Conservation (phyloP, 2,888 invertebrate genomes). For the Lithophane semibrunnea region DNA sequence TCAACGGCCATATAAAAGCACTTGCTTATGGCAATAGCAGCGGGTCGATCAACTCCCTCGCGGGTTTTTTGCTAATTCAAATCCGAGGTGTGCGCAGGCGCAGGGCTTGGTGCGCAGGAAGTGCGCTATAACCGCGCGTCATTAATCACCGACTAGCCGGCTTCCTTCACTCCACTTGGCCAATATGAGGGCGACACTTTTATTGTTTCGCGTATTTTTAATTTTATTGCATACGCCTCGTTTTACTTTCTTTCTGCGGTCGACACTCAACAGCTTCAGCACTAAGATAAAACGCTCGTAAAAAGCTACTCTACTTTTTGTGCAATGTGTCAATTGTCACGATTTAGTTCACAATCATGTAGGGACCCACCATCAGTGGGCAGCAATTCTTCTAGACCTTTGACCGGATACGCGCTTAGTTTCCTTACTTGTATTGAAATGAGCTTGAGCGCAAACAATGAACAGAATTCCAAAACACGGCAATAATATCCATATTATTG, state of each 20-base stretch:
- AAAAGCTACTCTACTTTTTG: slow-evolving; percentile 37
- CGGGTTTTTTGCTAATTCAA: slow-evolving; percentile 74
- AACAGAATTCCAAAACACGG: slow-evolving; percentile 87
- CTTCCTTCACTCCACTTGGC: slow-evolving; percentile 74
- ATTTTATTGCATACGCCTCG: slow-evolving; percentile 61
- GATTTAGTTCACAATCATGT: not conserved
- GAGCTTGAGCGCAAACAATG: slow-evolving; percentile 86
- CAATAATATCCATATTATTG: too few relatives aligned
- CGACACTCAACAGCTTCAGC: slow-evolving; percentile 44
- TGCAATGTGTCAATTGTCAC: slow-evolving; percentile 20
- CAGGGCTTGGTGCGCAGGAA: slow-evolving; percentile 75
- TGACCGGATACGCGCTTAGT: slow-evolving; percentile 81
- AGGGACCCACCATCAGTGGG: slow-evolving; percentile 16
- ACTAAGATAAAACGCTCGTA: slow-evolving; percentile 45
- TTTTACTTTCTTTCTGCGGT: slow-evolving; percentile 48
- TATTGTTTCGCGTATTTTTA: slow-evolving; percentile 79
- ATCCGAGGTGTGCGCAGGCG: slow-evolving; percentile 64
- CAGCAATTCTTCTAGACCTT: slow-evolving; percentile 71
- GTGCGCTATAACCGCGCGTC: slow-evolving; percentile 79
- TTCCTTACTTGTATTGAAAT: slow-evolving; percentile 84
- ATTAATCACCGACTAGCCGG: slow-evolving; percentile 80
- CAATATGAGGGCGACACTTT: slow-evolving; percentile 78
- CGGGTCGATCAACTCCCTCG: slow-evolving; percentile 72
- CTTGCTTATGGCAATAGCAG: slow-evolving; percentile 57
- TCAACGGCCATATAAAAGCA: slow-evolving; percentile 69